phyloP scores from a whole-genome alignment of 2,113 vertebrate genomes.

The Erythrocebus patas region DNA sequence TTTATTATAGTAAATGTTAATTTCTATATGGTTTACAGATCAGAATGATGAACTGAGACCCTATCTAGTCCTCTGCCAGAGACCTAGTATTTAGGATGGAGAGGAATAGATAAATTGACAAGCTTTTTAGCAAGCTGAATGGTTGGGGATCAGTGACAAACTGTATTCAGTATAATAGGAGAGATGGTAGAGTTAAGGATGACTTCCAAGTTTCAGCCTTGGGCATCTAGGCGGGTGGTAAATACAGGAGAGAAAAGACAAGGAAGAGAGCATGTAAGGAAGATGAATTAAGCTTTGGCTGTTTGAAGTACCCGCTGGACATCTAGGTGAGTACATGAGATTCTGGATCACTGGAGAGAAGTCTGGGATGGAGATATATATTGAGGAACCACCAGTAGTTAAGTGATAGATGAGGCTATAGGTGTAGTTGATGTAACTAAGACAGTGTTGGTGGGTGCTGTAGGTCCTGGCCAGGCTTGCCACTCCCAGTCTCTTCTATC shows the following conservation, averaged over 20 bases:
- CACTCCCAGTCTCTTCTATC: not conserved
- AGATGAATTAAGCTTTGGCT: not conserved
- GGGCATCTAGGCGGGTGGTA: not conserved
- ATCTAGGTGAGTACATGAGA: not conserved
- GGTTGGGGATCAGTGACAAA: not conserved
- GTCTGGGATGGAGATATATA: not conserved
- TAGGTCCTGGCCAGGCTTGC: not conserved
- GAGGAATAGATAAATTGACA: not conserved
- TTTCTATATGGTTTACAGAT: not conserved
- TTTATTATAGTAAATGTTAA: not conserved
- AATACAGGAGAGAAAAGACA: not conserved
- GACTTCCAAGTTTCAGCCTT: not conserved
- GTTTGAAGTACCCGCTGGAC: not conserved
- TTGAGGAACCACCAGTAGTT: not conserved
- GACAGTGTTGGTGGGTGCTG: not conserved
- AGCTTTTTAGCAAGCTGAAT: not conserved
- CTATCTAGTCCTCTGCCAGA: not conserved
- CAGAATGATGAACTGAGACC: not conserved
- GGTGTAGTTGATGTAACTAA: not conserved
- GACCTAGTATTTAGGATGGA: not conserved
- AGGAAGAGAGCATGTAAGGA: not conserved
- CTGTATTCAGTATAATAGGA: not conserved
- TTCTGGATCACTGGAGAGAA: conserved; percentile 4
- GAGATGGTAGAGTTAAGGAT: not conserved
- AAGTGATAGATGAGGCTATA: not conserved